Conservation (phyloP, 2,888 invertebrate species). For the Creontiades dilutus region DNA sequence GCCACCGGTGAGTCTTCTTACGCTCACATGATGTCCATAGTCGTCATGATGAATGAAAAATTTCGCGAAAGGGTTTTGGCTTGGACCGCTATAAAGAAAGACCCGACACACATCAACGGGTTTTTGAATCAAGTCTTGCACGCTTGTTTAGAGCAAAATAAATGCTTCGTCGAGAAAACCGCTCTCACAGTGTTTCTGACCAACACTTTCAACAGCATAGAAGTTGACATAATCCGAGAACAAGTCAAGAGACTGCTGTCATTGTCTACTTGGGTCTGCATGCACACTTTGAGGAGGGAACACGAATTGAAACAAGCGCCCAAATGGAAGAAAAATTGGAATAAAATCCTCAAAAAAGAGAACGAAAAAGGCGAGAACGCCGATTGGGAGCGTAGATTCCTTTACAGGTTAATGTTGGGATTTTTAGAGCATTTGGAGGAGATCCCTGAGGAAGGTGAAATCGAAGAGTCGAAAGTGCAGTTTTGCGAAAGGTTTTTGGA, state of each 20-base stretch:
- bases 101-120: constrained; percentile 87
- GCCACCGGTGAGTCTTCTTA: constrained; percentile 85
- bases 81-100: constrained; percentile 93
- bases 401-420: constrained; percentile 91
- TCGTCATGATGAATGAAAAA: constrained; percentile 99
- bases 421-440: constrained; percentile 90
- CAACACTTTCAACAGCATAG: constrained; percentile 98
- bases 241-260: constrained; percentile 91
- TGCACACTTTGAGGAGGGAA: constrained; percentile 91
- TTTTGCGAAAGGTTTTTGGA: constrained; percentile 98
- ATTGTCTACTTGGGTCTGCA: constrained; percentile 94
- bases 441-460: constrained; percentile 83
- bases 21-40: constrained; percentile 96
- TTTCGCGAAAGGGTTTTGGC: constrained; percentile 97
- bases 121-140: constrained; percentile 91
- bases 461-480: constrained; percentile 76
- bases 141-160: constrained; percentile 81
- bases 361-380: constrained; percentile 85
- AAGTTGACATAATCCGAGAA: constrained; percentile 94
- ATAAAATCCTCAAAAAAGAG: constrained; percentile 91
- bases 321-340: constrained; percentile 96
- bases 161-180: constrained; percentile 85
- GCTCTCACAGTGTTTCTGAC: constrained; percentile 94
- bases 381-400: constrained; percentile 92
- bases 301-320: constrained; percentile 91